A percentile compares a stretch with the other conserved stretches of the same genome.
phyloP scores from a whole-genome alignment of 2,113 vertebrate species.

The Morone saxatilis region DNA sequence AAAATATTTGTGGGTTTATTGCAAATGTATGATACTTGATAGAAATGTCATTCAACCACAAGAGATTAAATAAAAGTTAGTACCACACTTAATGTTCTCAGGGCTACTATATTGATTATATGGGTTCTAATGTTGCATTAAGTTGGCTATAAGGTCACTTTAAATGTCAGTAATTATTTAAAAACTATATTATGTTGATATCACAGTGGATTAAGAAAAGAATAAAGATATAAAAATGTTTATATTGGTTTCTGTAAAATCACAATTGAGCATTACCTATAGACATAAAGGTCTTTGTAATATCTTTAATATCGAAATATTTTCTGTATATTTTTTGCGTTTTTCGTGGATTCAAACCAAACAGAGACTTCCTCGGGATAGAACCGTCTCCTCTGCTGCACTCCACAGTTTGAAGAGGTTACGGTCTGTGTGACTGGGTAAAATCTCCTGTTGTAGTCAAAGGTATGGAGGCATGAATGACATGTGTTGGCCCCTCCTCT shows the following conservation, averaged over 20 bases:
- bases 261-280: not conserved
- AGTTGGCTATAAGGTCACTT: not conserved
- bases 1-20: not conserved
- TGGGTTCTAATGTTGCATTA: not conserved
- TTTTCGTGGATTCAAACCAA: not conserved
- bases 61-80: not conserved
- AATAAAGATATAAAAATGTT: not conserved
- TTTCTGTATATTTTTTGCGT: no score
- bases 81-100: not conserved
- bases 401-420: not conserved
- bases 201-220: no score
- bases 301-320: not conserved
- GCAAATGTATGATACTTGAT: not conserved
- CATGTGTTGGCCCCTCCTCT: constrained; percentile 72
- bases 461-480: constrained; percentile 62
- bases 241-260: not conserved
- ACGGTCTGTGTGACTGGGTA: not conserved
- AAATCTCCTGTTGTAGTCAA: constrained; percentile 1
- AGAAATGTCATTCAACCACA: not conserved
- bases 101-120: not conserved
- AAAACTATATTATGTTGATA: not conserved
- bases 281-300: not conserved
- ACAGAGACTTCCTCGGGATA: rapidly evolving
- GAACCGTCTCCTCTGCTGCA: not conserved
- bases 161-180: not conserved